These are phyloP conservation scores for Lepidocyrtinus sp. DNA, from an alignment of 2,888 invertebrate species.

Conservation along the genomic window DNA sequence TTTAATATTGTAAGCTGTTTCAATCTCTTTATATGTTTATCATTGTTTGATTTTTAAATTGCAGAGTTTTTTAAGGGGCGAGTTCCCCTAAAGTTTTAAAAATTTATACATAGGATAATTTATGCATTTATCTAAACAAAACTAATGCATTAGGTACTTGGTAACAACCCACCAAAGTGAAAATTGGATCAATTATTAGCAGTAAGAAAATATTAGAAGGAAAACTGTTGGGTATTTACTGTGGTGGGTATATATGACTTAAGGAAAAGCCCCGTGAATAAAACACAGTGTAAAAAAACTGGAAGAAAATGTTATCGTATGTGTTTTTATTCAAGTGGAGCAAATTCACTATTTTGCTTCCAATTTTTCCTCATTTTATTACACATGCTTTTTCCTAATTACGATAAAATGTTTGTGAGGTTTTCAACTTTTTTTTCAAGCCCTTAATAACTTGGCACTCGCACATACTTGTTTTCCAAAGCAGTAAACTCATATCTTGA, in stretches of 20 bases:
- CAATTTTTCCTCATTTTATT: slow-evolving; percentile 2
- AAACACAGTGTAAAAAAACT: no score
- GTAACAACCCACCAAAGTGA: no score
- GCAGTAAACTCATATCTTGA: not conserved
- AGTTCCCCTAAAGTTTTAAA: no score
- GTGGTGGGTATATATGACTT: no score
- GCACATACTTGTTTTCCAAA: not conserved
- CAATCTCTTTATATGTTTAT: not conserved
- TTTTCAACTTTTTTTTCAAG: not conserved
- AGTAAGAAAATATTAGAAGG: no score
- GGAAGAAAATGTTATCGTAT: no score
- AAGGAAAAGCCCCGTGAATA: no score
- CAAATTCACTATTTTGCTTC: slow-evolving; percentile 28
- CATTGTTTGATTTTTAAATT: not conserved
- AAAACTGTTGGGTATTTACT: no score
- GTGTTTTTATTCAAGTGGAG: slow-evolving; percentile 24
- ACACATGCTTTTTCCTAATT: not conserved
- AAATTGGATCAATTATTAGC: no score
- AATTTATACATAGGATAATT: no score
- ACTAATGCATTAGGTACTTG: no score
- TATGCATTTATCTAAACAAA: no score
- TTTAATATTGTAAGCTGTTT: slow-evolving; percentile 24
- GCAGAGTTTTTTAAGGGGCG: not conserved
- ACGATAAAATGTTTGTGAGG: not conserved
- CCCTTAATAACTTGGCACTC: not conserved